Conservation (phyloP, 2,888 invertebrate genomes). For the Hololepta plana region DNA sequence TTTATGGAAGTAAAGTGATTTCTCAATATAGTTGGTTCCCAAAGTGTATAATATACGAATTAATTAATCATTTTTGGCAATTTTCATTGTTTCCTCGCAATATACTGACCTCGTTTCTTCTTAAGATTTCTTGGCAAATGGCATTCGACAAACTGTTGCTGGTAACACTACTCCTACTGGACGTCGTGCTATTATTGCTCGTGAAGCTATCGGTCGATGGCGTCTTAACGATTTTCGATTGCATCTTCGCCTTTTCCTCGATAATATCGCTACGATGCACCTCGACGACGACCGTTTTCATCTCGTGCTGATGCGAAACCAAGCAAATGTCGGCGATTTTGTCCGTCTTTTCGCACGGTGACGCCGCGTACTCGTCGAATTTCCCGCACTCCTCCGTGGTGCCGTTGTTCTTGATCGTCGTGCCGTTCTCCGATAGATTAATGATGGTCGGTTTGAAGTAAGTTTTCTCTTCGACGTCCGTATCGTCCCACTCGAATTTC, state of each 20-base stretch:
- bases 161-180: no score
- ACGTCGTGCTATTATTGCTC: slow-evolving; percentile 23
- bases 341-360: slow-evolving; percentile 13
- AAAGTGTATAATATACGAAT: slow-evolving; percentile 1
- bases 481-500: slow-evolving; percentile 35
- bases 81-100: not conserved
- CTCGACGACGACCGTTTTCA: slow-evolving; percentile 56
- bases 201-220: slow-evolving; percentile 22
- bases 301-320: slow-evolving; percentile 29
- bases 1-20: no score
- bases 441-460: slow-evolving; percentile 54
- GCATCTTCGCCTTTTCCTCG: slow-evolving; percentile 18
- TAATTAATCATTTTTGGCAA: slow-evolving; percentile 3
- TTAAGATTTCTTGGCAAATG: slow-evolving; percentile 48
- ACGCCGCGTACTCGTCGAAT: slow-evolving; percentile 19
- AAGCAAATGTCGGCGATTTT: slow-evolving; percentile 27
- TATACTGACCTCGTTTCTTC: slow-evolving; percentile 40
- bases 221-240: slow-evolving; percentile 19
- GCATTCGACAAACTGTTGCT: slow-evolving; percentile 41
- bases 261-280: slow-evolving; percentile 40
- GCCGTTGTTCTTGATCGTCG: slow-evolving; percentile 44
- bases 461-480: slow-evolving; percentile 33
- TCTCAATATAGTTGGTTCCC: not conserved
- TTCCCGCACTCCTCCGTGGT: slow-evolving; percentile 22
- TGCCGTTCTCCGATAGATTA: slow-evolving; percentile 51